phyloP scores from a whole-genome alignment of 1,140 invertebrate species.

The Drosophila lowei region DNA sequence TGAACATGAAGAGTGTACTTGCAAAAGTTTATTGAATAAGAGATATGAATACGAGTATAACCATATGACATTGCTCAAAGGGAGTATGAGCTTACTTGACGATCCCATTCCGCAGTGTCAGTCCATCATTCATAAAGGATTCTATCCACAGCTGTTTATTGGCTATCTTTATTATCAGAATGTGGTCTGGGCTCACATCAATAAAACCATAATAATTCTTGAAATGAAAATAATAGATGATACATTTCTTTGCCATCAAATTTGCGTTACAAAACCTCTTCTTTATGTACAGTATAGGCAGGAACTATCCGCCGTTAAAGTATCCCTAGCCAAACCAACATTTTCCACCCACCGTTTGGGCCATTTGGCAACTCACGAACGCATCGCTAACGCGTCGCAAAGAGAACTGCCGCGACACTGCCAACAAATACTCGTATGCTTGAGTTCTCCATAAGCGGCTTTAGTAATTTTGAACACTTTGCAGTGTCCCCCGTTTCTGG shows the following conservation, averaged over 20 bases:
- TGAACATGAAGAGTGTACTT: constrained; percentile 19
- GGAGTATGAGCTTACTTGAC: not conserved
- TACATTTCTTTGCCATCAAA: too few species aligned
- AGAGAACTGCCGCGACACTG: constrained; percentile 18
- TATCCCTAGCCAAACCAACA: not conserved
- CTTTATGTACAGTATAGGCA: too few species aligned
- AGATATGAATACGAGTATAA: constrained; percentile 15
- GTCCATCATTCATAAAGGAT: too few species aligned
- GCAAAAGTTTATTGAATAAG: constrained; percentile 34
- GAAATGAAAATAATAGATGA: too few species aligned
- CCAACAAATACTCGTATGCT: constrained; percentile 21
- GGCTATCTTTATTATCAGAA: too few species aligned
- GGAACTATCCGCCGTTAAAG: not conserved
- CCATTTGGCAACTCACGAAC: constrained; percentile 30
- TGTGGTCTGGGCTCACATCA: too few species aligned
- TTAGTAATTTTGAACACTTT: constrained; percentile 75
- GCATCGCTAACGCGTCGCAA: constrained; percentile 35
- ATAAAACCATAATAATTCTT: too few species aligned
- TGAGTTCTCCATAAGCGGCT: constrained; percentile 62
- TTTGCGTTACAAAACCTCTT: too few species aligned
- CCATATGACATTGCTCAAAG: not conserved
- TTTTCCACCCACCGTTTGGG: not conserved
- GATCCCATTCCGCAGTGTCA: not conserved
- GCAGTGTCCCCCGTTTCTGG: constrained; percentile 14
- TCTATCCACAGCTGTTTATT: too few species aligned